phyloP scores from a whole-genome alignment of 2,888 invertebrate species.

The Drosophila paranaensis region DNA sequence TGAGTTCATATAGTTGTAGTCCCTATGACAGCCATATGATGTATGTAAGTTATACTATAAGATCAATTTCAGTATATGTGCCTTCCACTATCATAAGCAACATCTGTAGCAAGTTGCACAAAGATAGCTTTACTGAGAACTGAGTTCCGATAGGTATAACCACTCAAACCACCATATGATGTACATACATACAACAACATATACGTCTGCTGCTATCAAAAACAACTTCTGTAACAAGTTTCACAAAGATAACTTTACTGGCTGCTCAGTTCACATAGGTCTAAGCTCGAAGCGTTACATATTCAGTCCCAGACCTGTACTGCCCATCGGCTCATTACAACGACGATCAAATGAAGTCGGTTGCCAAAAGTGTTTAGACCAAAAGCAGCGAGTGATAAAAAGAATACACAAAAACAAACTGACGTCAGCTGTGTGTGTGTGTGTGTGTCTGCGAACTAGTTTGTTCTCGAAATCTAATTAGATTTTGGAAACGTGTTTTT shows the following conservation, averaged over 20 bases:
- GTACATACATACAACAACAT: neutral
- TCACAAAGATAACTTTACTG: neutral
- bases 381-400: conserved; percentile 35
- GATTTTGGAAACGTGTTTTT: conserved; percentile 61
- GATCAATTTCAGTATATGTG: neutral
- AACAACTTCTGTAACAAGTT: neutral
- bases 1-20: neutral
- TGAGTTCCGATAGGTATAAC: neutral
- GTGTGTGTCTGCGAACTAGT: conserved; percentile 61
- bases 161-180: no score
- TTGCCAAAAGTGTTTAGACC: conserved; percentile 48
- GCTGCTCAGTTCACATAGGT: neutral
- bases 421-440: conserved; percentile 20
- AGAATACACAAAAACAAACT: conserved; percentile 29
- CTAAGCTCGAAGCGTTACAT: neutral
- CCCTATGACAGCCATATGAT: neutral
- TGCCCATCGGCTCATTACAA: neutral
- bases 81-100: neutral
- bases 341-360: conserved; percentile 40
- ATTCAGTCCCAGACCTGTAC: neutral
- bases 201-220: neutral
- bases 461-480: conserved; percentile 70
- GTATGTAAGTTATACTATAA: neutral
- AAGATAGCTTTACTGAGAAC: neutral
- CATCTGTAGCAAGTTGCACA: neutral